Evolutionary conservation across 2,113 vertebrate genomes (phyloP).

Genomic region (Malurus melanocephalus): DNA sequence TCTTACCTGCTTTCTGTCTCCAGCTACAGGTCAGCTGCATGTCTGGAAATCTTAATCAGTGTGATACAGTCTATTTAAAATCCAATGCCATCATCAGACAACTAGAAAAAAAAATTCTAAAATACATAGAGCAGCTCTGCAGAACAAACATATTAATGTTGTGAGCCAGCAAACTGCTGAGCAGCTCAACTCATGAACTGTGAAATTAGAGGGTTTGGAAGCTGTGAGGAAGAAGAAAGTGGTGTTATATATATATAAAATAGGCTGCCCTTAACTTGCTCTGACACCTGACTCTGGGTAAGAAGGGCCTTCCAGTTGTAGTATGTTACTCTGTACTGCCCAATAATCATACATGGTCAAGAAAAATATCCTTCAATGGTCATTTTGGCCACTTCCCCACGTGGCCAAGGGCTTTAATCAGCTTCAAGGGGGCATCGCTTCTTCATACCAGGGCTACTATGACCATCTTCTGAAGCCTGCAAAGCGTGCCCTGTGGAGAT

Average conservation of each 20-base stretch:
- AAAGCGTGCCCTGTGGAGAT: not conserved
- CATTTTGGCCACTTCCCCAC: not conserved
- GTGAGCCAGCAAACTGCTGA: not conserved
- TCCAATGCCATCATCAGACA: not conserved
- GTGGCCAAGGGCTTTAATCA: not conserved
- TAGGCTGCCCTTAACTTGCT: not conserved
- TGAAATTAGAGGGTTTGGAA: not conserved
- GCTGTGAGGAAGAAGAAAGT: not conserved
- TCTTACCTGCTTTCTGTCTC: not conserved
- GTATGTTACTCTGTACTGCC: not conserved
- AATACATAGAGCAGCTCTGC: not conserved
- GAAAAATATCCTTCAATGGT: not conserved
- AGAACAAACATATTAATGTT: not conserved
- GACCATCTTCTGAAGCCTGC: not conserved
- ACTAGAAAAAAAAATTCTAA: not conserved
- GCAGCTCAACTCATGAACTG: not conserved
- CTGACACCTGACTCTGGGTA: not conserved
- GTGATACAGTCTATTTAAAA: not conserved
- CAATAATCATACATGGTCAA: not conserved
- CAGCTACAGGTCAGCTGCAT: not conserved
- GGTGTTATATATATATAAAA: not conserved
- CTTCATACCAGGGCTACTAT: accelerated
- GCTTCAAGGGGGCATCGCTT: not conserved
- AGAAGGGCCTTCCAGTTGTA: not conserved
- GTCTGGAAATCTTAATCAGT: not conserved